phyloP scores from a whole-genome alignment of 2,113 vertebrate genomes.

The Hypanus sabinus region DNA sequence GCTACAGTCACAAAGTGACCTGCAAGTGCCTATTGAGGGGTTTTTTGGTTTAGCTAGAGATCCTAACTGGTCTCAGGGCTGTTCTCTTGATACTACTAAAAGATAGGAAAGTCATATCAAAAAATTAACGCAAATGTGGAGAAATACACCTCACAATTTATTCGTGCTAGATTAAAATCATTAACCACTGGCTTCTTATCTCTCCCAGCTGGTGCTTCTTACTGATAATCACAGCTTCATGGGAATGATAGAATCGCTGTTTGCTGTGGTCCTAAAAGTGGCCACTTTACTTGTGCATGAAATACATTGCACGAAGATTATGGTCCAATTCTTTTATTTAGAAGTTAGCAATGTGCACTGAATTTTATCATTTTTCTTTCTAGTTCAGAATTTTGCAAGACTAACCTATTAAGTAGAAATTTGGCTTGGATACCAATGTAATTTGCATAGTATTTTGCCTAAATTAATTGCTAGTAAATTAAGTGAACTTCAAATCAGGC shows the following conservation, averaged over 20 bases:
- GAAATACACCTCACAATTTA: too few species aligned
- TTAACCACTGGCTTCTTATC: neutral
- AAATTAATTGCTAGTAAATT: neutral
- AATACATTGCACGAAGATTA: too few species aligned
- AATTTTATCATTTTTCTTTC: too few species aligned
- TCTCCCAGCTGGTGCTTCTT: neutral
- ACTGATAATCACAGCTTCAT: neutral
- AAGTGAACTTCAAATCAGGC: neutral
- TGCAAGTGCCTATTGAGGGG: too few species aligned
- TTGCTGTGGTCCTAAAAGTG: neutral
- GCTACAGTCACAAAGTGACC: too few species aligned
- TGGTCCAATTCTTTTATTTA: too few species aligned
- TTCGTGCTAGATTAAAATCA: neutral
- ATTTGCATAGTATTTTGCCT: neutral
- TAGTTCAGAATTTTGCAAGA: too few species aligned
- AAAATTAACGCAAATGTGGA: too few species aligned
- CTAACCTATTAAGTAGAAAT: neutral
- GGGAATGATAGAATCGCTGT: neutral
- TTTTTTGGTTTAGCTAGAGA: neutral
- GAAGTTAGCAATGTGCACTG: too few species aligned
- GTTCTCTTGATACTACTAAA: neutral
- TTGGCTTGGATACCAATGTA: neutral
- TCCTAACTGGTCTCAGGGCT: neutral
- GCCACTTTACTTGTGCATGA: too few species aligned
- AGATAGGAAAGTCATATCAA: too few species aligned